Conservation (phyloP, 2,113 vertebrate species). For the Porphyrio hochstetteri region DNA sequence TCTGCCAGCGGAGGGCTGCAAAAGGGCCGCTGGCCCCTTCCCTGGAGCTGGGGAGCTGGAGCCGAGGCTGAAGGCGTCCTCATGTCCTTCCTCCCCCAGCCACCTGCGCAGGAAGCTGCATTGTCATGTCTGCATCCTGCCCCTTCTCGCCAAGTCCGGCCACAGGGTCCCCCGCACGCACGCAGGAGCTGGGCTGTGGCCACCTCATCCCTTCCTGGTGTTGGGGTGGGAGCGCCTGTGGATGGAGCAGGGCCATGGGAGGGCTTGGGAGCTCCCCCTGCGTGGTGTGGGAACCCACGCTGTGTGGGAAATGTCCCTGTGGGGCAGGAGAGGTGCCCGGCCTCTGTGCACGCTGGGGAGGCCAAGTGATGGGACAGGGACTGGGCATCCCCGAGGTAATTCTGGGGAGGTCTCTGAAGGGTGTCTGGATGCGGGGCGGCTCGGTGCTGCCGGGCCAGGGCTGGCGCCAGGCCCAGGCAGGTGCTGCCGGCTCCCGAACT, state of each 20-base stretch:
- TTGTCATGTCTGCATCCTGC: conserved; percentile 34
- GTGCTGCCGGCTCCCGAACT: conserved; percentile 26
- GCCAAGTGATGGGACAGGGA: background rate
- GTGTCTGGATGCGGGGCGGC: background rate
- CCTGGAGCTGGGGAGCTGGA: background rate
- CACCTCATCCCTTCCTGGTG: rapidly evolving
- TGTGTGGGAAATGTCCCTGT: rapidly evolving
- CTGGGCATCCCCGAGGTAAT: background rate
- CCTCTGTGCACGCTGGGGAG: background rate
- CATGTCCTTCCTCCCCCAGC: background rate
- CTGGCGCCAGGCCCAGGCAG: conserved; percentile 13
- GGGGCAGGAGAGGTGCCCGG: background rate
- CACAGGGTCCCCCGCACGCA: background rate
- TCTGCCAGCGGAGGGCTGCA: rapidly evolving
- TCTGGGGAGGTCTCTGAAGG: background rate
- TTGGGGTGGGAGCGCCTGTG: background rate
- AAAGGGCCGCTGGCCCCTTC: background rate
- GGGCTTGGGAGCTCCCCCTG: background rate
- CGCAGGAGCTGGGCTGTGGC: background rate
- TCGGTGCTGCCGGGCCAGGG: background rate
- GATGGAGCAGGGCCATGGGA: background rate
- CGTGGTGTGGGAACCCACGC: background rate
- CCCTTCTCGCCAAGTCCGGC: conserved; percentile 18
- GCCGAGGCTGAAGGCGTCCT: background rate
- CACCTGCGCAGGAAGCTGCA: conserved; percentile 67